Evolutionary conservation across 1,140 invertebrate species (phyloP), one percentile per base, ranked within the genome.

Genomic region (Paraescarpia echinospica): DNA sequence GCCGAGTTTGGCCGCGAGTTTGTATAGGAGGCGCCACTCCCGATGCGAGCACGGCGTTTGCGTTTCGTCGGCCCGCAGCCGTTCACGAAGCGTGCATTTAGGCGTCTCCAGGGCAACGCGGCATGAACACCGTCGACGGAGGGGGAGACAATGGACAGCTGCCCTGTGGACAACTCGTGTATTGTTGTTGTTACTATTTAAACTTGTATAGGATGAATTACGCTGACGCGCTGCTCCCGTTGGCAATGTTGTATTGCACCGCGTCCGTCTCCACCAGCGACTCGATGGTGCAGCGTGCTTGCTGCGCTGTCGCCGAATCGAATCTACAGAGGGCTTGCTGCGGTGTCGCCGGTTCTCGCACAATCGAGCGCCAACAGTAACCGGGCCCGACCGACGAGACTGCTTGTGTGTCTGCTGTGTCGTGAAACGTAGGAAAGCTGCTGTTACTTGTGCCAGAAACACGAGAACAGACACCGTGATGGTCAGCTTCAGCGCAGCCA

Each of bases 141-240:
- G 59, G 2, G 22, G 59, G 22, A 77, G 59, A 18, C 59, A 77
- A 18, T 77, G 59, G 59, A 77, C 22, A 77, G 59, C 22, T 27
- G 59, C 9, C 27, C 27, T 77, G 22, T 77, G 59, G 14, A 77
- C 48, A 9, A 51, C 59, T 77, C 18, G 27, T 77, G 59, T 77
- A 77, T 77, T 77, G 59, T 77, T 77, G 59, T 77, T 77, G 59
- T 77, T 77, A 77, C 59, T 77, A 77, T 77, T 77, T 77, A 77
- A 77, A 77, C 59, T 77, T 77, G 59, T 77, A 77, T 77, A 77
- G 59, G 59, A 77, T 77, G 59, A 77, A 77, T 77, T 77, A 27
- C 59, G 59, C 59, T 77, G 59, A 77, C 59, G 59, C 59, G 59
- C 59, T 27, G 59, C 59, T 77, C 59, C 59, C 18, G 59, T 77